Conservation (phyloP, 2,113 vertebrate genomes). For the Scytalopus superciliaris region DNA sequence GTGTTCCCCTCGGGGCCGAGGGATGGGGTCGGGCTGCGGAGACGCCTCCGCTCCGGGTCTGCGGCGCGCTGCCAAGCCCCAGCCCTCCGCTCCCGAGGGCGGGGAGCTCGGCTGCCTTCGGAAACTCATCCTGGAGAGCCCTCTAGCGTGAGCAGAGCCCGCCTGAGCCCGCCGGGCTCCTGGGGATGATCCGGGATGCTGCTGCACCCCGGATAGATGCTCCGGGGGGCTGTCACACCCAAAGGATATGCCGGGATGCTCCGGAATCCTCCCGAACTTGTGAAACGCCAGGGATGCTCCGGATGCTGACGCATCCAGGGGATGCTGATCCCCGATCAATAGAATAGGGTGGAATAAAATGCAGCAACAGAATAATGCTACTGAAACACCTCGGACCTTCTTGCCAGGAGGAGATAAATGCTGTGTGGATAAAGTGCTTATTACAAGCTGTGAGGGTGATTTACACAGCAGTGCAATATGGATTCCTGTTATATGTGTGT, state of each 20-base stretch:
- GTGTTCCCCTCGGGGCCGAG: background rate
- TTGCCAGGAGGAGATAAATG: background rate
- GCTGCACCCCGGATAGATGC: fast-evolving
- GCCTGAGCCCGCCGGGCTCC: background rate
- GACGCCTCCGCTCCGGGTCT: background rate
- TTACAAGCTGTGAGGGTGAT: background rate
- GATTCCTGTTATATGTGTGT: fast-evolving
- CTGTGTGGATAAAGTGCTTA: background rate
- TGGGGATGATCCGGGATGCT: background rate
- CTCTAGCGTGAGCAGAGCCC: background rate
- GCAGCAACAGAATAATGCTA: background rate
- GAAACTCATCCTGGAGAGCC: conserved; percentile 4
- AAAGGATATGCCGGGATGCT: fast-evolving
- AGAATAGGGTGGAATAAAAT: background rate
- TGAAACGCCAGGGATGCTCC: background rate
- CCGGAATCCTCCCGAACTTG: background rate
- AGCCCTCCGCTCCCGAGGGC: fast-evolving
- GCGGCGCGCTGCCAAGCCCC: background rate
- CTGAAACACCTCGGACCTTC: background rate
- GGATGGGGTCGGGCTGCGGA: background rate
- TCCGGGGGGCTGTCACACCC: background rate
- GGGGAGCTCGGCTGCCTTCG: background rate
- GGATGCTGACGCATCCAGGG: background rate
- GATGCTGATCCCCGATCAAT: background rate
- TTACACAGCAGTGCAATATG: background rate